phyloP scores from a whole-genome alignment of 2,888 invertebrate genomes.

The Pogonocherus hispidulus region DNA sequence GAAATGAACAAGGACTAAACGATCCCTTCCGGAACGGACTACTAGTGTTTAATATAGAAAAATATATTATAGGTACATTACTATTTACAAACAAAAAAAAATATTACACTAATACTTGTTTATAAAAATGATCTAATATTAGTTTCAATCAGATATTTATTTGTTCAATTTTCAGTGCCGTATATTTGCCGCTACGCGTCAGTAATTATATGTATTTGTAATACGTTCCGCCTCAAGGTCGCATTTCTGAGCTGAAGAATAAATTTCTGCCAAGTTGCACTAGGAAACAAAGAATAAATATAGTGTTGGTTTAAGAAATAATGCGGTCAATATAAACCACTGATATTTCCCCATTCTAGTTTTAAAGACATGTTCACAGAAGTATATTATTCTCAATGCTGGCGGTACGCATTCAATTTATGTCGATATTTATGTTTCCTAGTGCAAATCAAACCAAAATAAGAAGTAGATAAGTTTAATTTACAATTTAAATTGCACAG shows the following conservation, averaged over 20 bases:
- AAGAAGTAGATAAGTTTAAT: background rate
- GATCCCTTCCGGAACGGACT: too few species aligned
- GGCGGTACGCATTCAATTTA: background rate
- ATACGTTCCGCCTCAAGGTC: slow-evolving; percentile 19
- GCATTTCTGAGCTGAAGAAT: background rate
- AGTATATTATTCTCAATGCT: background rate
- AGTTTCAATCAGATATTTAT: background rate
- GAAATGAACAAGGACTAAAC: too few species aligned
- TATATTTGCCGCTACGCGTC: background rate
- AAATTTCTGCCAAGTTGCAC: background rate
- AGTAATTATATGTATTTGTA: slow-evolving; percentile 16
- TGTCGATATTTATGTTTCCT: background rate
- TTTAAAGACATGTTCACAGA: background rate
- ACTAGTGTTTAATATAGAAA: too few species aligned
- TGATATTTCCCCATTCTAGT: slow-evolving; percentile 22
- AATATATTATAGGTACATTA: background rate
- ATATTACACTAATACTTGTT: too few species aligned
- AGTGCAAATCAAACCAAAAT: background rate
- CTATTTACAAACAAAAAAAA: background rate
- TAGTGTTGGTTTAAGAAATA: slow-evolving; percentile 11
- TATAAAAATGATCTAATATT: background rate
- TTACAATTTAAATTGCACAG: background rate
- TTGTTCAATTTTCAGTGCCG: background rate
- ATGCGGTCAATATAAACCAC: slow-evolving; percentile 29
- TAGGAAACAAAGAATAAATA: slow-evolving; percentile 24